These are phyloP conservation scores for Drosophila repleta DNA, from an alignment of 1,140 invertebrate species.

Conservation along the genomic window DNA sequence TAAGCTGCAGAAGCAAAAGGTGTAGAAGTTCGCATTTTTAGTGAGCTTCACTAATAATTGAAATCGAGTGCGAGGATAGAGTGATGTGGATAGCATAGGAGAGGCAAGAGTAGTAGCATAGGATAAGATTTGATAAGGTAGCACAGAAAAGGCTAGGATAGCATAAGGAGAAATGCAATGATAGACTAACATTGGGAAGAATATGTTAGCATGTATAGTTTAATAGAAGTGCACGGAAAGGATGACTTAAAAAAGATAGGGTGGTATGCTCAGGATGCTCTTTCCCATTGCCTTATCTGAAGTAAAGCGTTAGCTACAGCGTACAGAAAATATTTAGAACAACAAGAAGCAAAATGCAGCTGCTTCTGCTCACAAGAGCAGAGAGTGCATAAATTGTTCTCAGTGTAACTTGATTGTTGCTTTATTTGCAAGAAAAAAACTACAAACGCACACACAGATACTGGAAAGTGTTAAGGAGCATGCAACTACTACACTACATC, in stretches of 20 bases:
- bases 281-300: too few species aligned
- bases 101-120: neutral
- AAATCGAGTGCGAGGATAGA: neutral
- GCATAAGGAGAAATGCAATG: too few species aligned
- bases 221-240: too few species aligned
- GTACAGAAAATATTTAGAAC: too few species aligned
- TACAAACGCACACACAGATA: conserved; percentile 4
- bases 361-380: neutral
- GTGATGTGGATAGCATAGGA: neutral
- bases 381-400: conserved; percentile 1
- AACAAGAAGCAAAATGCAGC: too few species aligned
- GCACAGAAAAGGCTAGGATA: neutral
- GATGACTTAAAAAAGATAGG: neutral
- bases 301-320: neutral
- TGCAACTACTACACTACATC: conserved; percentile 24
- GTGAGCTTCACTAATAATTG: neutral
- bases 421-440: conserved; percentile 3
- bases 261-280: neutral
- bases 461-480: conserved; percentile 36
- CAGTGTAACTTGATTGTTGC: conserved; percentile 24
- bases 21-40: neutral
- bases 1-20: conserved; percentile 13
- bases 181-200: too few species aligned
- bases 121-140: neutral
- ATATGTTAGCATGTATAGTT: too few species aligned